phyloP scores from a whole-genome alignment of 1,140 invertebrate genomes.

The Parapsyche elsis region DNA sequence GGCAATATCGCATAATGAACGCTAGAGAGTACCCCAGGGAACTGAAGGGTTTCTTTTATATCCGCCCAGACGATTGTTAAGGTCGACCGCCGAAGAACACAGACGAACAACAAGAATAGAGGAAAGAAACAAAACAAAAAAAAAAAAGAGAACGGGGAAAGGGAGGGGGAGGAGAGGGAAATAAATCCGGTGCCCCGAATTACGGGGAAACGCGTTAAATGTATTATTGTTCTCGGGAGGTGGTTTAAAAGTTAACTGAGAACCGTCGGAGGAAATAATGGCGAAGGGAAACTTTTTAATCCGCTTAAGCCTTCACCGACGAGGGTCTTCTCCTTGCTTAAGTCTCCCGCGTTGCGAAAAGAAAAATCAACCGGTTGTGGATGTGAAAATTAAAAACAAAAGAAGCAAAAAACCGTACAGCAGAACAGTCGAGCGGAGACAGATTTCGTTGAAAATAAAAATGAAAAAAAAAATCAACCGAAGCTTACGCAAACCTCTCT shows the following conservation, averaged over 20 bases:
- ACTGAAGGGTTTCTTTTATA: conserved; percentile 33
- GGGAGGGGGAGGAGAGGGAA: neutral
- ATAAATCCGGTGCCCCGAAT: conserved; percentile 31
- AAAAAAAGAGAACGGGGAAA: conserved; percentile 30
- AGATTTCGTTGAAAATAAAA: neutral
- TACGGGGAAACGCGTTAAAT: conserved; percentile 44
- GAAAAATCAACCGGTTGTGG: neutral
- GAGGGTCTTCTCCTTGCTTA: conserved; percentile 16
- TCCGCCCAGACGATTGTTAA: conserved; percentile 34
- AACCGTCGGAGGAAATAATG: conserved; percentile 31
- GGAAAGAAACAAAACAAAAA: neutral
- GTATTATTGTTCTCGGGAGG: conserved; percentile 54
- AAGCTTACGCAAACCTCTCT: no score
- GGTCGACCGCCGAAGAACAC: neutral
- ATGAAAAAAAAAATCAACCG: no score
- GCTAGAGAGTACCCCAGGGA: conserved; percentile 32
- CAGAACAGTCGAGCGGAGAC: neutral
- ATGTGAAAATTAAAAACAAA: neutral
- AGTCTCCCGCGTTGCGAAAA: neutral
- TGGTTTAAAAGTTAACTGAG: conserved; percentile 51
- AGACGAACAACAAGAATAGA: neutral
- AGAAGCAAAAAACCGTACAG: neutral
- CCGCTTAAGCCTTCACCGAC: conserved; percentile 31
- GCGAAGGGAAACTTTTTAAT: conserved; percentile 36
- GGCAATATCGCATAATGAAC: conserved; percentile 48